Evolutionary conservation across 2,797 vertebrate genomes (phyloP), one percentile per base, ranked within the genome.

Genomic region (Malurus splendens): DNA sequence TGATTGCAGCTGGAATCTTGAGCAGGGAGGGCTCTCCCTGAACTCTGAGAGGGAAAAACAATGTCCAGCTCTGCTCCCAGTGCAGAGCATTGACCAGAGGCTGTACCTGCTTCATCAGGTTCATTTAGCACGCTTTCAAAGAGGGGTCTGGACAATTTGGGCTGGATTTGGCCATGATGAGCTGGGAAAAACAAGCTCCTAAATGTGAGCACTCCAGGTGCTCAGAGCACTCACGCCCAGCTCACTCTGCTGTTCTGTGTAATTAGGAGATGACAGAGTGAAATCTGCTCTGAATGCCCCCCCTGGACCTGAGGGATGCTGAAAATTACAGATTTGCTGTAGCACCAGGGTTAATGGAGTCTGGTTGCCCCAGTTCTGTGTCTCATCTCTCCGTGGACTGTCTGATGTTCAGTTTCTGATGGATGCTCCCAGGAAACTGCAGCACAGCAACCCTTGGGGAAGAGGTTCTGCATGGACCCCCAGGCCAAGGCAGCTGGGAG

Each of bases 281-380:
- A 91, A 51, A 94, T 89, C 48, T 42, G 90, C 56, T 90, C 80
- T 59, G 57, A 93, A 75, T 36, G 80, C 77, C 48, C 50, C 25
- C 28, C 1, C 1, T 16, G 77, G 59, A 72, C 45, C 85, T 57
- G 59, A 78, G 71, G 59, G 74, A 74, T 41, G 70, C 12, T 71
- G 84, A 24, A 82, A 92, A 82, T 66, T 57, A 64, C 50, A 60
- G 70, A 74, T 94, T 78, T 84, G 78, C 54, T 82, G 67, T 50
- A 47, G 60, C 62, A 22, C 1, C 47, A 39, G 81, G 86, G 81
- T 86, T 75, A 75, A 72, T 72, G 81, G 51, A 38, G 51, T 57
- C 78, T 78, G 62, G 42, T 47, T 25, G 47, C 55, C 54, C 59
- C n/a, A 18, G 66, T 42, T 92, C 15, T 12, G 3, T 42, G 1